Base-by-base conservation (phyloP, 2,888 invertebrate species). In the Sympetrum striolatum region DNA sequence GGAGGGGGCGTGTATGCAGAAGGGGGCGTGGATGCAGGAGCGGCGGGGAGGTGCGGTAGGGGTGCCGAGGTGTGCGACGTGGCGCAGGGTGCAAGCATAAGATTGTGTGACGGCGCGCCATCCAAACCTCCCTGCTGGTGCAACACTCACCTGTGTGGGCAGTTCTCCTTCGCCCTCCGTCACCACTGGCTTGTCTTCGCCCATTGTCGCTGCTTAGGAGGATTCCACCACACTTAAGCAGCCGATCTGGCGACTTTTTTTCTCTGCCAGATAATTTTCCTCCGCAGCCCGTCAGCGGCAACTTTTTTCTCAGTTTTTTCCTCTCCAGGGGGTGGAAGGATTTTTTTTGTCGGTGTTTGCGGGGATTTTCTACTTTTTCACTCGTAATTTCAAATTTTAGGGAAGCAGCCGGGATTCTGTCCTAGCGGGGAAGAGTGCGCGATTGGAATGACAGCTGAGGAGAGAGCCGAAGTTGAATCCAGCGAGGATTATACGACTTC, bases 91-190 rank as follows among this genome's bases (percentile, higher is more conserved):
- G n/a, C 73, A 25, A 25, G 6, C 73, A 31, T 25, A 73, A 25
- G 73, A 73, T 73, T 14, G 12, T 73, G 73, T 22, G 73, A 31
- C 73, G 73, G 73, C 73, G 73, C 73, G 25, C 31, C 73, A 31
- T 73, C 81, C 81, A 39, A 39, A 48, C 81, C 81, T 25, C 81
- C 44, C 44, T 12, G 2, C 8, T 44, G n/a, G 44, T 48, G 22
- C 22, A 35, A 35, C 31, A 82, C 82, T 82, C 82, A 82, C 82
- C 82, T 82, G 82, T 53, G 82, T 48, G 58, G 82, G 82, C 53
- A 82, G 22, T 82, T 31, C 58, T 6, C 82, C 58, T 53, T 48
- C 82, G 48, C 81, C 81, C 44, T 81, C 81, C 48, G 82, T 12
- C 82, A 58, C 58, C 53, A 82, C 35, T 14, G 82, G 82, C 4